Evolutionary conservation across 2,797 vertebrate species (phyloP).

Genomic region (Helicolenus hilgendorfi): DNA sequence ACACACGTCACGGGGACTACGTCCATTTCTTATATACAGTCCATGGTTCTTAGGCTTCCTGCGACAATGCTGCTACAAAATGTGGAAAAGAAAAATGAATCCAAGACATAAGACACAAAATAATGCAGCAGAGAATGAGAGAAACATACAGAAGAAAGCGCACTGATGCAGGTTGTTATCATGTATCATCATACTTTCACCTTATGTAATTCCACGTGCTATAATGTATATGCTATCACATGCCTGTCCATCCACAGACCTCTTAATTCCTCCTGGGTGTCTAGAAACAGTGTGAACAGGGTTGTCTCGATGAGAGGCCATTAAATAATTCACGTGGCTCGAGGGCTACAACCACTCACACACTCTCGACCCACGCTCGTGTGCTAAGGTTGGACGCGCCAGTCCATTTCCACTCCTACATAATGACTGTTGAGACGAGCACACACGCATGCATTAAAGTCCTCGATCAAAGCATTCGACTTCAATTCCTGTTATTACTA

Average conservation of each 20-base stretch:
- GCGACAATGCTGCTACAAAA: too few relatives aligned
- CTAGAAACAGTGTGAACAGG: neutral
- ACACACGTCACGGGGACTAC: too few relatives aligned
- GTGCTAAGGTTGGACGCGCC: neutral
- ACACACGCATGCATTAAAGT: neutral
- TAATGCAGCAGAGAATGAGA: neutral
- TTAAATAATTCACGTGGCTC: neutral
- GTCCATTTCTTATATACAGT: too few relatives aligned
- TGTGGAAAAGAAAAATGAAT: too few relatives aligned
- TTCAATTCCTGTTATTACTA: slow-evolving; percentile 6
- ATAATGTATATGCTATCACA: neutral
- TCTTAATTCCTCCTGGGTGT: neutral
- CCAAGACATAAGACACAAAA: neutral
- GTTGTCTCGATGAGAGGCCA: neutral
- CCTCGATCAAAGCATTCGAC: neutral
- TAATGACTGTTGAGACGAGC: slow-evolving; percentile 18
- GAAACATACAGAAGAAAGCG: neutral
- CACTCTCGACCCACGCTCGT: neutral
- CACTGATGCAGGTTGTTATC: neutral
- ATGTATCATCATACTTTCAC: neutral
- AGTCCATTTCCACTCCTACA: slow-evolving; percentile 31
- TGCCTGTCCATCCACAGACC: neutral
- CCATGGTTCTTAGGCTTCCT: too few relatives aligned
- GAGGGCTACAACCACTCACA: neutral
- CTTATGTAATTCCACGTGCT: neutral